Evolutionary conservation across 2,888 invertebrate genomes (phyloP), one percentile per base, ranked within the genome.

Genomic region (Ypsolopha scabrella): DNA sequence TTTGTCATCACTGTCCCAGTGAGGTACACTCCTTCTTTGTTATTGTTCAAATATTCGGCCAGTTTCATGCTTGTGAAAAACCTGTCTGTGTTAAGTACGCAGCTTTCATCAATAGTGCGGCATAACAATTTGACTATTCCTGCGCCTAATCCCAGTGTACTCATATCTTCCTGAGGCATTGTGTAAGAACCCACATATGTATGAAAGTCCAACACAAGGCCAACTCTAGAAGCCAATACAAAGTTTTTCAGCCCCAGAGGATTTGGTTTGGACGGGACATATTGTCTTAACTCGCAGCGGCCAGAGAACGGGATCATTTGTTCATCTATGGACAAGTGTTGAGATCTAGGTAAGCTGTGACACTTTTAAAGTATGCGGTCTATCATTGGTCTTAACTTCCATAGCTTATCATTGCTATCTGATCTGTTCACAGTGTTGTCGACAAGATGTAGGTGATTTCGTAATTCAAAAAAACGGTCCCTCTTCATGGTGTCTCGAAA

Each of bases 281-380:
- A 51, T 38, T 51, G 51, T 38, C 37, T 36, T 14, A 51, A 14
- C n/a, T 46, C 51, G 48, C 60, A 61, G 37, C 59, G 52, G 11
- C 63, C 61, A 14, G 60, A 57, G 58, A 63, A 66, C 8, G 62
- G 64, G 10, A 64, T 61, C 56, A 64, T 62, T 49, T 64, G 63
- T 46, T 66, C 64, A 47, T 65, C 63, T 36, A 63, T 57, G 4
- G 60, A 62, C 53, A 63, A 9, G n/a, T 44, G 44, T 14, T 44
- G 11, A 13, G 9, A 8, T 44, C 24, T n/a, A 9, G 11, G 3
- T 44, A n/a, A 13, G n/a, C 9, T 44, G 11, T 14, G 11, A 44
- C 44, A 44, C 9, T 9, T 13, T 13, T 14, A 3, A 3, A 44
- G 9, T 8, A 44, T 14, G 8, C 24, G 9, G 9, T 44, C 24